A percentile compares a stretch with the other conserved stretches of the same genome.
These are phyloP conservation scores for Ichneumoninae sp. DNA, from an alignment of 2,888 invertebrate genomes.

Conservation along the genomic window DNA sequence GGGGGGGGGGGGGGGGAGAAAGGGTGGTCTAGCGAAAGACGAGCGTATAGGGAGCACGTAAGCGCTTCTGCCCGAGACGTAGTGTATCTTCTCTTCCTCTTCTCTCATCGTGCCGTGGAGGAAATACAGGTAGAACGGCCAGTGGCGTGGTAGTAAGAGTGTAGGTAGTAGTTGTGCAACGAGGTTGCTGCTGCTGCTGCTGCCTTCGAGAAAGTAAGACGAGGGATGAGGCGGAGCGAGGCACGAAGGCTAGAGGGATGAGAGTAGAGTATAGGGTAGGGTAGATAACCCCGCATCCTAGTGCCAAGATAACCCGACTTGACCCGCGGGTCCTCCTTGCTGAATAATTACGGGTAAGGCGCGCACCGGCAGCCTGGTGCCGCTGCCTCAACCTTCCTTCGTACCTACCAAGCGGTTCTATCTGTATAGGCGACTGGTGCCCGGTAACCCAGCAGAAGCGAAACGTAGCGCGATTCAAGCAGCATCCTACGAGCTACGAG, in stretches of 20 bases:
- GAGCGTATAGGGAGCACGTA: constrained; percentile 64
- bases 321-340: constrained; percentile 79
- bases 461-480: constrained; percentile 10
- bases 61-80: constrained; percentile 55
- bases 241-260: constrained; percentile 60
- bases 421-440: constrained; percentile 11
- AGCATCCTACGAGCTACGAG: constrained; percentile 8
- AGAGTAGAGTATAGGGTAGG: constrained; percentile 75
- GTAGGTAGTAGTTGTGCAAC: constrained; percentile 54
- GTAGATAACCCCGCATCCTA: constrained; percentile 83
- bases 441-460: constrained; percentile 13
- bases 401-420: constrained; percentile 2
- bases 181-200: constrained; percentile 53
- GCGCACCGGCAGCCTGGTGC: constrained; percentile 81
- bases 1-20: constrained; percentile 18
- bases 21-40: constrained; percentile 55
- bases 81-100: constrained; percentile 57
- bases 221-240: constrained; percentile 23
- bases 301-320: constrained; percentile 79
- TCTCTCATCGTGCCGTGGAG: constrained; percentile 29
- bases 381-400: constrained; percentile 62
- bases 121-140: constrained; percentile 47
- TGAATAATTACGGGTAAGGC: constrained; percentile 83
- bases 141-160: constrained; percentile 13
- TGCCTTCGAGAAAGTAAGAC: constrained; percentile 45